Percentiles rank a stretch among this genome's conserved stretches.
These are phyloP conservation scores for Agelaius phoeniceus DNA, from an alignment of 2,113 vertebrate genomes.

Conservation along the genomic window DNA sequence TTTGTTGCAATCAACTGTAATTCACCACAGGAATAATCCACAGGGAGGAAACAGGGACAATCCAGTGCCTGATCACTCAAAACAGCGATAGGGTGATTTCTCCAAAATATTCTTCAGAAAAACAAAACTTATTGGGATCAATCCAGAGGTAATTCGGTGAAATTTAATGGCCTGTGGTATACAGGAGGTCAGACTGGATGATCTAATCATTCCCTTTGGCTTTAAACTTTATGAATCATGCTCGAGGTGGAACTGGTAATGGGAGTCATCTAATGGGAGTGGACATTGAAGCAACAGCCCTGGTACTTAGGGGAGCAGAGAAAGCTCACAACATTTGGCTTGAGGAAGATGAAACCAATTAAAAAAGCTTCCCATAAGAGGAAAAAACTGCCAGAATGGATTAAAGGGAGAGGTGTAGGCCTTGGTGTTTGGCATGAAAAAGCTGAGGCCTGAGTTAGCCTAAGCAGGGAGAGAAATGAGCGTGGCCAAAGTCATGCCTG, in stretches of 20 bases:
- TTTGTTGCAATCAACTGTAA: not conserved
- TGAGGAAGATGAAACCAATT: constrained; percentile 29
- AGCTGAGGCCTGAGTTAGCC: not conserved
- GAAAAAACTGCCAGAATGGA: constrained; percentile 24
- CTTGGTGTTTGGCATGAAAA: not conserved
- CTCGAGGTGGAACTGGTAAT: constrained; percentile 59
- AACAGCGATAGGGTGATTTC: not conserved
- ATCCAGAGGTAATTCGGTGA: constrained; percentile 50
- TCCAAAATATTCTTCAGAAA: not conserved
- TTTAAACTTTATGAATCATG: constrained; percentile 60
- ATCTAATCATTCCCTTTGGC: constrained; percentile 48
- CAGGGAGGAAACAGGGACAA: not conserved
- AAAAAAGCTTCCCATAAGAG: not conserved
- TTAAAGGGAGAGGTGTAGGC: constrained; percentile 58
- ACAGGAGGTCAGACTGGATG: constrained; percentile 46
- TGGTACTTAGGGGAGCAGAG: constrained; percentile 33
- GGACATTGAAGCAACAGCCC: constrained; percentile 51
- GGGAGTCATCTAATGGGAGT: constrained; percentile 58
- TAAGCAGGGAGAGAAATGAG: not conserved
- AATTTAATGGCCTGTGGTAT: constrained; percentile 18
- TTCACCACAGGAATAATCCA: not conserved
- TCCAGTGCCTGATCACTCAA: not conserved
- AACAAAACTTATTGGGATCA: constrained; percentile 35
- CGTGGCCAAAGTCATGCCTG: not conserved
- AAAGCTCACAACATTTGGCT: constrained; percentile 37